Percentiles rank a stretch among this genome's conserved stretches.
Evolutionary conservation across 2,888 invertebrate species (phyloP).

Genomic region (Allygus modestus): DNA sequence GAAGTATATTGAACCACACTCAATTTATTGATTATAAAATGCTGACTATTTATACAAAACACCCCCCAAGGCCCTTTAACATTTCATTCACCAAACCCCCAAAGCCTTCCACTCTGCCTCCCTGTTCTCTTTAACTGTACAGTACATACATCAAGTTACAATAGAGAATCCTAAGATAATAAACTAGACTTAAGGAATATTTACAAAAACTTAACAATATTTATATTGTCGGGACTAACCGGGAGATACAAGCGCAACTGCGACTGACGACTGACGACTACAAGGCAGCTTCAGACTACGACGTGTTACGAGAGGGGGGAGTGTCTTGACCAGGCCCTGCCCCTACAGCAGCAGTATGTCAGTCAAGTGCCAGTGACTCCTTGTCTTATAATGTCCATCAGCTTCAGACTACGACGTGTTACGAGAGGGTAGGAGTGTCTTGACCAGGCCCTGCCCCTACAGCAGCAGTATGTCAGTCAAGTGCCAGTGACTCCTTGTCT

Average conservation of each 20-base stretch:
- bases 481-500: background rate
- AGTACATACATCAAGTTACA: slow-evolving; percentile 19
- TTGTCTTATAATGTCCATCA: too few relatives aligned
- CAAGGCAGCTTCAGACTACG: slow-evolving; percentile 37
- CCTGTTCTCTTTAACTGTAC: background rate
- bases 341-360: background rate
- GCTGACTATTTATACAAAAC: too few relatives aligned
- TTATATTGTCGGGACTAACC: slow-evolving; percentile 54
- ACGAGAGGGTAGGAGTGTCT: slow-evolving; percentile 9
- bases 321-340: slow-evolving; percentile 10
- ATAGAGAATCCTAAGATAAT: slow-evolving; percentile 27
- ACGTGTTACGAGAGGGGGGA: slow-evolving; percentile 21
- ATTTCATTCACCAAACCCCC: slow-evolving; percentile 12
- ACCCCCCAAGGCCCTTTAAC: background rate
- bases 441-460: background rate
- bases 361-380: background rate
- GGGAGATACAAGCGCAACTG: background rate
- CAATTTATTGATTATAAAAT: too few relatives aligned
- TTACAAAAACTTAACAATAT: slow-evolving; percentile 60
- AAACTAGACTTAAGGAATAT: slow-evolving; percentile 56
- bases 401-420: slow-evolving; percentile 37
- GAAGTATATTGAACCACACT: too few relatives aligned
- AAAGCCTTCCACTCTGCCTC: slow-evolving; percentile 3
- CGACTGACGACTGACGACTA: background rate
- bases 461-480: background rate